Evolutionary conservation across 2,888 invertebrate species (phyloP).

Genomic region (Leucophenga maculata): DNA sequence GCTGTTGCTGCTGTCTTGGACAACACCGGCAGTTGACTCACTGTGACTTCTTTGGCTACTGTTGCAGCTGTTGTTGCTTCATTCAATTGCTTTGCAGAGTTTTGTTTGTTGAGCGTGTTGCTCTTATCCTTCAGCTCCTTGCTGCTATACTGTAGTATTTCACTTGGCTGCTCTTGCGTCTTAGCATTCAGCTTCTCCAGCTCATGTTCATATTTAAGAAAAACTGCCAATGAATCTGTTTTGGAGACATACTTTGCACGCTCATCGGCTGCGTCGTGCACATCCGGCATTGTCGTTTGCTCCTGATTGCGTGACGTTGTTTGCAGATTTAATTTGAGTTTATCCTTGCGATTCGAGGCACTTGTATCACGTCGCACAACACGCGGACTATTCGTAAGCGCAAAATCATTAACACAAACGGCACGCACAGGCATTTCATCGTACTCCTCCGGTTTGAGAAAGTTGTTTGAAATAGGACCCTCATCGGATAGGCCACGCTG

Average conservation of each 20-base stretch:
- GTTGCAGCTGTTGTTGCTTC: background rate
- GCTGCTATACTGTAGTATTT: slow-evolving; percentile 37
- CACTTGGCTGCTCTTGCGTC: slow-evolving; percentile 39
- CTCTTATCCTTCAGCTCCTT: slow-evolving; percentile 72
- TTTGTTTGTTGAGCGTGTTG: slow-evolving; percentile 70
- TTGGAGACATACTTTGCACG: slow-evolving; percentile 59
- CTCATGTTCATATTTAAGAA: slow-evolving; percentile 71
- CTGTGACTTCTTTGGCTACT: background rate
- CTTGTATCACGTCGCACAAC: slow-evolving; percentile 68
- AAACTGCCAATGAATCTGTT: slow-evolving; percentile 71
- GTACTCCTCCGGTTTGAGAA: slow-evolving; percentile 71
- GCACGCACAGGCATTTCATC: slow-evolving; percentile 72
- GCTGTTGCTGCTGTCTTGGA: background rate
- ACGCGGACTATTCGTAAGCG: slow-evolving; percentile 64
- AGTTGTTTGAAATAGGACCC: slow-evolving; percentile 71
- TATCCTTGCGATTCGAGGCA: slow-evolving; percentile 65
- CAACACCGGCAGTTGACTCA: slow-evolving; percentile 47
- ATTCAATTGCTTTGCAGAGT: slow-evolving; percentile 63
- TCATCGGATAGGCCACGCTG: slow-evolving; percentile 72
- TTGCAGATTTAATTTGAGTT: slow-evolving; percentile 52
- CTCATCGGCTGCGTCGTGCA: slow-evolving; percentile 15
- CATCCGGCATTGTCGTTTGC: slow-evolving; percentile 24
- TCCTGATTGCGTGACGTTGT: slow-evolving; percentile 15
- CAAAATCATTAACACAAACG: slow-evolving; percentile 70
- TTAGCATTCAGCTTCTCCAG: slow-evolving; percentile 60